These are phyloP conservation scores for Sus scrofa DNA, from an alignment of 2,113 vertebrate species.

Conservation along the genomic window DNA sequence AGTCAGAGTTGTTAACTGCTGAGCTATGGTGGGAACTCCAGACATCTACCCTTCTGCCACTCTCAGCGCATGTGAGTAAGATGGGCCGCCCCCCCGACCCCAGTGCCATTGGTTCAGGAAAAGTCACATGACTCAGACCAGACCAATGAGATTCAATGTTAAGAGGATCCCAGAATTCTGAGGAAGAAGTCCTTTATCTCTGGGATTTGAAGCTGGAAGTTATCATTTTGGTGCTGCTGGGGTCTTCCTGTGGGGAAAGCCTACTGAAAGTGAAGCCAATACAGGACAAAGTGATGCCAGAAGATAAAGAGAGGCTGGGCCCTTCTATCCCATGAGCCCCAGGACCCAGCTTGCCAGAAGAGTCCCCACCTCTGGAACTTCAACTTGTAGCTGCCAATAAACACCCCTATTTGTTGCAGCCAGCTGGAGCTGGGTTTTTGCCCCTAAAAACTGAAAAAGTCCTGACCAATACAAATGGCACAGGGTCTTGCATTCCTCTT, in stretches of 20 bases:
- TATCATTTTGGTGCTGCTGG: not conserved
- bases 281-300: not conserved
- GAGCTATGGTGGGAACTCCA: too few species aligned
- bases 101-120: not conserved
- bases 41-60: too few species aligned
- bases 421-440: not conserved
- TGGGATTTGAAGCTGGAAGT: not conserved
- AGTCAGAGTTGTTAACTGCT: too few species aligned
- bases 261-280: not conserved
- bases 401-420: not conserved
- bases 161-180: not conserved
- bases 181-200: not conserved
- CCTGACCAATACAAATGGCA: not conserved
- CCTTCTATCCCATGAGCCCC: not conserved
- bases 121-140: not conserved
- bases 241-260: not conserved
- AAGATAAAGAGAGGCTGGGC: not conserved
- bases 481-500: not conserved
- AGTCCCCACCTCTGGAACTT: not conserved
- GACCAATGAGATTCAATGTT: not conserved
- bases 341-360: not conserved
- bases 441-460: conserved; percentile 14
- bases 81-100: too few species aligned
- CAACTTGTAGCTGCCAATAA: not conserved
- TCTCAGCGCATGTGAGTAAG: too few species aligned